phyloP scores from a whole-genome alignment of 2,113 vertebrate species.

The sheep (Ovis aries) region ARS-UI_Ramb_v3.0 NC_056059.1:18012501-18013000 shows the following conservation, averaged over 20 bases:
- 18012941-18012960: neutral
- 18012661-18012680: neutral
- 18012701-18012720: neutral
- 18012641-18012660: neutral
- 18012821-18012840: neutral
- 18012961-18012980: neutral
- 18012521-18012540: too few relatives aligned
- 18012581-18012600: neutral
- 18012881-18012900: neutral
- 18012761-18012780: neutral
- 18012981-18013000: neutral
- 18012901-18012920: neutral
- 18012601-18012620: neutral
- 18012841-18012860: conserved; percentile 25
- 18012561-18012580: neutral
- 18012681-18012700: neutral
- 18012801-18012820: conserved; percentile 1
- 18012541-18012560: too few relatives aligned
- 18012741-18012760: neutral
- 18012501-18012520: too few relatives aligned
- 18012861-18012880: neutral
- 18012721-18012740: neutral
- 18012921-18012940: neutral
- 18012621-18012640: neutral
- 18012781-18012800: neutral